phyloP scores from a whole-genome alignment of 2,888 invertebrate genomes.

The Rhingia campestris region DNA sequence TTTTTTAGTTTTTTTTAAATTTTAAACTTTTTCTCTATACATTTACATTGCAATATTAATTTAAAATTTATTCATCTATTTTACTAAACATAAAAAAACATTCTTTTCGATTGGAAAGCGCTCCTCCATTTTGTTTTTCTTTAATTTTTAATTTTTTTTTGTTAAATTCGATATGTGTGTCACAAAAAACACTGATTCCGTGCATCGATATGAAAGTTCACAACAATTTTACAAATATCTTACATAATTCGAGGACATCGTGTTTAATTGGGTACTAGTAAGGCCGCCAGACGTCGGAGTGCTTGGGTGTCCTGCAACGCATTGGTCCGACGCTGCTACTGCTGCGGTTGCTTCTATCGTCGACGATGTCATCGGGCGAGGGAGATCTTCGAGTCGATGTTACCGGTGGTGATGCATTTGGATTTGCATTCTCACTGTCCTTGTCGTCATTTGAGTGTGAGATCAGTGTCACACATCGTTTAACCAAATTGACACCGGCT shows the following conservation, averaged over 20 bases:
- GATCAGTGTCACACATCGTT: conserved; percentile 81
- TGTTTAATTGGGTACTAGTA: conserved; percentile 84
- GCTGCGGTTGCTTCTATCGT: conserved; percentile 74
- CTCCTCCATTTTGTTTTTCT: neutral
- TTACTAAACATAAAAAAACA: conserved; percentile 31
- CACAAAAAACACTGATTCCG: conserved; percentile 57
- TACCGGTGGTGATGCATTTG: conserved; percentile 82
- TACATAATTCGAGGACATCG: neutral
- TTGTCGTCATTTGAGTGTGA: conserved; percentile 79
- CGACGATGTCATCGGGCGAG: conserved; percentile 84
- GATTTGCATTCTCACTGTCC: conserved; percentile 80
- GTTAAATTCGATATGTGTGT: conserved; percentile 70
- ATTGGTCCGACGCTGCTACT: conserved; percentile 80
- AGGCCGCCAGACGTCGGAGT: conserved; percentile 90
- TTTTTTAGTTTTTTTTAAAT: neutral
- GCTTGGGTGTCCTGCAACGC: conserved; percentile 82
- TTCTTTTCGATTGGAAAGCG: neutral
- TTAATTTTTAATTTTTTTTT: neutral
- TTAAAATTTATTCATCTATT: conserved; percentile 47
- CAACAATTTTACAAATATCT: conserved; percentile 60
- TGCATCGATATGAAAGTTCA: conserved; percentile 71
- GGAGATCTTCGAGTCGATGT: conserved; percentile 84
- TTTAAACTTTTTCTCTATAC: conserved; percentile 36
- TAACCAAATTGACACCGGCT: conserved; percentile 81
- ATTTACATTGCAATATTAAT: conserved; percentile 31